Percentiles rank a stretch among this genome's conserved stretches.
Evolutionary conservation across 2,888 invertebrate genomes (phyloP).

Genomic region (Aleiodes testaceus): DNA sequence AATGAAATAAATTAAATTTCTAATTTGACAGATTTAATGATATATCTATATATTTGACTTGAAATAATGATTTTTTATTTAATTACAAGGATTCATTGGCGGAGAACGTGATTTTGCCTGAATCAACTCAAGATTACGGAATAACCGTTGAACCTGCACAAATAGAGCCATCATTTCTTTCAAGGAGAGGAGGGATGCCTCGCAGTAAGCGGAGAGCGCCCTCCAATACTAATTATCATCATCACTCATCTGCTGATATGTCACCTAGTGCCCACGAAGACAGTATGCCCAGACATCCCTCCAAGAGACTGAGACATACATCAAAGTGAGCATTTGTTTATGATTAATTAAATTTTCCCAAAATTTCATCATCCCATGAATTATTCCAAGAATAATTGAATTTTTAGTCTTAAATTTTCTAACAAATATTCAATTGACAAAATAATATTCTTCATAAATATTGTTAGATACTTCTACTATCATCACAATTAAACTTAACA

Average conservation of each 20-base stretch:
- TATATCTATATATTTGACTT: no score
- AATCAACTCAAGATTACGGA: constrained; percentile 27
- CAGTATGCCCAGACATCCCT: constrained; percentile 67
- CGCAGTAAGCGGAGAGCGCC: constrained; percentile 72
- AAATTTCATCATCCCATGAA: no score
- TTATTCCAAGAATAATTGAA: no score
- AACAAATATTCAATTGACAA: no score
- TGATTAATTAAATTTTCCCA: no score
- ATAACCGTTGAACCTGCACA: constrained; percentile 36
- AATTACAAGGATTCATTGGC: constrained; percentile 48
- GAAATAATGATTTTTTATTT: background rate
- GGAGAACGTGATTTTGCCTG: constrained; percentile 46
- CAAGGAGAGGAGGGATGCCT: constrained; percentile 69
- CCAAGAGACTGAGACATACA: constrained; percentile 69
- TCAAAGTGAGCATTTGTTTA: constrained; percentile 59
- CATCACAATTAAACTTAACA: background rate
- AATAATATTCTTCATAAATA: no score
- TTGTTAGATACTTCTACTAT: background rate
- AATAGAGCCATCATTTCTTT: constrained; percentile 43
- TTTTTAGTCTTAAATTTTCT: background rate
- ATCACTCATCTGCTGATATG: constrained; percentile 67
- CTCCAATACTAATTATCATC: constrained; percentile 68
- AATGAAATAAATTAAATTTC: no score
- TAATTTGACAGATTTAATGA: no score
- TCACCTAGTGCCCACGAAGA: constrained; percentile 70